phyloP scores from a whole-genome alignment of 2,888 invertebrate genomes.

The Metopia argyrocephala region DNA sequence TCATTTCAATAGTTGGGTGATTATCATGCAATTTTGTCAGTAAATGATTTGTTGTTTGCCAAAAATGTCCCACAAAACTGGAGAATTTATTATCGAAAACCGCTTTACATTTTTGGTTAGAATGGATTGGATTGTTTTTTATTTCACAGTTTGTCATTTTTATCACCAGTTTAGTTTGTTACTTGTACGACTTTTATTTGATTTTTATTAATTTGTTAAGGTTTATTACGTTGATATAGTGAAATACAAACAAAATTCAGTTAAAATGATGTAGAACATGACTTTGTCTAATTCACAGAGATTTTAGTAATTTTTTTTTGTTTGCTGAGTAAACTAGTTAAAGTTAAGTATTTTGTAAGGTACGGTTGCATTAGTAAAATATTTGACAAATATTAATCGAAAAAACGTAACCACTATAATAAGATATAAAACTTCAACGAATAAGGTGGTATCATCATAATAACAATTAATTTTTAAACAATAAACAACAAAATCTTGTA shows the following conservation, averaged over 20 bases:
- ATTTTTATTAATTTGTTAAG: constrained; percentile 64
- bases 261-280: constrained; percentile 26
- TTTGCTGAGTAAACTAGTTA: too few relatives aligned
- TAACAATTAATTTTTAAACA: too few relatives aligned
- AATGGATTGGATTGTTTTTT: not conserved
- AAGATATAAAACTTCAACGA: too few relatives aligned
- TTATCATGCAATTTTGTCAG: constrained; percentile 63
- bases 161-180: not conserved
- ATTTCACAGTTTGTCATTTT: constrained; percentile 44
- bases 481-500: too few relatives aligned
- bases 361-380: too few relatives aligned
- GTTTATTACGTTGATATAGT: not conserved
- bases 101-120: constrained; percentile 51
- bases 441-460: too few relatives aligned
- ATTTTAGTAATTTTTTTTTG: too few relatives aligned
- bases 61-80: constrained; percentile 47
- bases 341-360: too few relatives aligned
- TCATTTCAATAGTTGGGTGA: constrained; percentile 60
- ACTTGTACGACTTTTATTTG: constrained; percentile 59
- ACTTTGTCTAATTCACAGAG: constrained; percentile 9
- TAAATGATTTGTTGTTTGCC: constrained; percentile 62
- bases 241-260: not conserved
- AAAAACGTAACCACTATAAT: too few relatives aligned
- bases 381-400: too few relatives aligned
- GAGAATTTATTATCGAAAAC: constrained; percentile 52